A percentile compares a stretch with the other conserved stretches of the same genome.
Conservation (phyloP, 2,888 invertebrate genomes). For the Perdita meconis region DNA sequence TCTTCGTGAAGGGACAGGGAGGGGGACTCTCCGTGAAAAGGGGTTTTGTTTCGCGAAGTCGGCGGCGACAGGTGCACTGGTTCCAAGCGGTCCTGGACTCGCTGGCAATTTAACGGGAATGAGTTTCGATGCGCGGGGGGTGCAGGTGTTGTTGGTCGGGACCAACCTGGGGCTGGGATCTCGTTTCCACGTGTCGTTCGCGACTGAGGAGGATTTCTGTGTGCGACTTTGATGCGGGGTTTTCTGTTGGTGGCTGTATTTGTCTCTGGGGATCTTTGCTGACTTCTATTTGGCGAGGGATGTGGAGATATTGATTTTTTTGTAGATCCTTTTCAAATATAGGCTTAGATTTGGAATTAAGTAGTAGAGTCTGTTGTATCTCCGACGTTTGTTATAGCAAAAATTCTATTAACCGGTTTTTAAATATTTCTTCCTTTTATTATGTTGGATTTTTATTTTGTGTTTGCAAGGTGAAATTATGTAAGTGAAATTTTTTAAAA, state of each 20-base stretch:
- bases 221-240: not conserved
- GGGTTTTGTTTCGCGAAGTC: conserved; percentile 48
- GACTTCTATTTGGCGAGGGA: too few relatives aligned
- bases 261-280: not conserved
- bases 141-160: conserved; percentile 15
- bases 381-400: too few relatives aligned
- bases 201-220: not conserved
- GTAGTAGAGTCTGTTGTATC: too few relatives aligned
- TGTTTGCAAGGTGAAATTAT: too few relatives aligned
- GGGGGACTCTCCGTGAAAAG: conserved; percentile 66
- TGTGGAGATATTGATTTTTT: too few relatives aligned
- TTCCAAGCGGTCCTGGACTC: conserved; percentile 8
- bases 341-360: too few relatives aligned
- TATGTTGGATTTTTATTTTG: too few relatives aligned
- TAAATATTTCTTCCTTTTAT: too few relatives aligned
- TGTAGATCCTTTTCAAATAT: too few relatives aligned
- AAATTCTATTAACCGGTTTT: too few relatives aligned
- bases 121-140: conserved; percentile 27
- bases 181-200: conserved; percentile 13
- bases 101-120: conserved; percentile 44
- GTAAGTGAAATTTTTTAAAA: too few relatives aligned
- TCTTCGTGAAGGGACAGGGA: conserved; percentile 67
- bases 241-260: not conserved
- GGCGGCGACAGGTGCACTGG: conserved; percentile 38
- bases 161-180: conserved; percentile 2